These are phyloP conservation scores for Drosophila ustulata DNA, from an alignment of 2,888 invertebrate species.

Conservation along the genomic window DNA sequence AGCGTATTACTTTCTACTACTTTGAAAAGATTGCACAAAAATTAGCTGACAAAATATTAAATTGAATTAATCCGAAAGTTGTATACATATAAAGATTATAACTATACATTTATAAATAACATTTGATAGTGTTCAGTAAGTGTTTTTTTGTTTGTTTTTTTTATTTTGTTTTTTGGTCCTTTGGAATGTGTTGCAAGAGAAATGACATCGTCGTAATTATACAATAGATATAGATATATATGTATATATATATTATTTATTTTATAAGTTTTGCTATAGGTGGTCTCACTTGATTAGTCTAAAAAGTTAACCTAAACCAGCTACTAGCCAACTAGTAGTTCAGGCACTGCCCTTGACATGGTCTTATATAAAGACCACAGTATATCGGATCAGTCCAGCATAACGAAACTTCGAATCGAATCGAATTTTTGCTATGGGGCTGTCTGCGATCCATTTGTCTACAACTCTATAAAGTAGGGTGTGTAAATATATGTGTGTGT, in stretches of 20 bases:
- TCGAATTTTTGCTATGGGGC: neutral
- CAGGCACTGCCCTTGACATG: conserved; percentile 25
- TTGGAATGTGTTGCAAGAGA: conserved; percentile 80
- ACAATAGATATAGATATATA: too few species aligned
- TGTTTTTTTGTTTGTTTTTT: neutral
- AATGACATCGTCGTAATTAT: conserved; percentile 19
- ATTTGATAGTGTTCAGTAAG: conserved; percentile 28
- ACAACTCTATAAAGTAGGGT: neutral
- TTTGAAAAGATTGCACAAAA: conserved; percentile 54
- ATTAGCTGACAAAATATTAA: conserved; percentile 28
- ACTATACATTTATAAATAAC: conserved; percentile 46
- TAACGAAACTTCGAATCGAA: conserved; percentile 8
- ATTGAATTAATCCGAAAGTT: conserved; percentile 26
- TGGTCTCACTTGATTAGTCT: conserved; percentile 48
- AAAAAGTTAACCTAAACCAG: conserved; percentile 12
- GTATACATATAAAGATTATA: conserved; percentile 1
- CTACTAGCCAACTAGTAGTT: conserved; percentile 21
- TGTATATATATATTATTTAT: neutral
- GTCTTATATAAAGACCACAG: conserved; percentile 37
- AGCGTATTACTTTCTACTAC: conserved; percentile 68
- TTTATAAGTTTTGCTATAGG: conserved; percentile 43
- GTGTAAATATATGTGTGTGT: conserved; percentile 22
- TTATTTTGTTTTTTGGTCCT: conserved; percentile 68
- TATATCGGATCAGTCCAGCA: conserved; percentile 15
- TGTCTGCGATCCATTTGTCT: conserved; percentile 2